Conservation (phyloP, 1,140 invertebrate genomes). For the Heliothis subflexa region DNA sequence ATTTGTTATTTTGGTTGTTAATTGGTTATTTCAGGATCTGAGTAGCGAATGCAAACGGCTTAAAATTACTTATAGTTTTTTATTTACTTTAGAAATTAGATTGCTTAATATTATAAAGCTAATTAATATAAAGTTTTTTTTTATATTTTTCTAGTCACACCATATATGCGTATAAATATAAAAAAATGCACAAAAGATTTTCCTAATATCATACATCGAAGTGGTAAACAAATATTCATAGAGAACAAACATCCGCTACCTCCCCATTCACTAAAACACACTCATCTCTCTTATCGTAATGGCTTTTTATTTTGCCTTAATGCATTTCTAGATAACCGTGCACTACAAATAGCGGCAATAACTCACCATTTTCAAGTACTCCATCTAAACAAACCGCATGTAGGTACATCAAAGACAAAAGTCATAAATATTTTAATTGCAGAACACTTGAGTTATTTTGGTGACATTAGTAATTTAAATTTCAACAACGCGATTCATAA, state of each 20-base stretch:
- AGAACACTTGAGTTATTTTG: constrained; percentile 56
- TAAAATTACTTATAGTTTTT: no score
- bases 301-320: constrained; percentile 61
- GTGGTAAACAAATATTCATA: no score
- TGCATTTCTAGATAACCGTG: constrained; percentile 66
- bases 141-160: no score
- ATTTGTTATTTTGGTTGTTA: background rate
- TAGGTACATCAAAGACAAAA: constrained; percentile 70
- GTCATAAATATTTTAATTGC: constrained; percentile 77
- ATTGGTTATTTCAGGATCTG: background rate
- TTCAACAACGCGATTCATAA: constrained; percentile 30
- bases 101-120: no score
- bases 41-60: no score
- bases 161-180: no score
- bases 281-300: constrained; percentile 54
- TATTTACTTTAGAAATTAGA: no score
- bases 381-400: constrained; percentile 59
- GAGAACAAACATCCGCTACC: background rate
- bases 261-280: constrained; percentile 23
- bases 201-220: no score
- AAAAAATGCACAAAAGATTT: no score
- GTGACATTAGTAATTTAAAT: constrained; percentile 60
- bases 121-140: no score
- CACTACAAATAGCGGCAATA: constrained; percentile 68
- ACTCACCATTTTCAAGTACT: constrained; percentile 72